These are phyloP conservation scores for Athene cunicularia DNA, from an alignment of 2,113 vertebrate species.

Conservation along the genomic window DNA sequence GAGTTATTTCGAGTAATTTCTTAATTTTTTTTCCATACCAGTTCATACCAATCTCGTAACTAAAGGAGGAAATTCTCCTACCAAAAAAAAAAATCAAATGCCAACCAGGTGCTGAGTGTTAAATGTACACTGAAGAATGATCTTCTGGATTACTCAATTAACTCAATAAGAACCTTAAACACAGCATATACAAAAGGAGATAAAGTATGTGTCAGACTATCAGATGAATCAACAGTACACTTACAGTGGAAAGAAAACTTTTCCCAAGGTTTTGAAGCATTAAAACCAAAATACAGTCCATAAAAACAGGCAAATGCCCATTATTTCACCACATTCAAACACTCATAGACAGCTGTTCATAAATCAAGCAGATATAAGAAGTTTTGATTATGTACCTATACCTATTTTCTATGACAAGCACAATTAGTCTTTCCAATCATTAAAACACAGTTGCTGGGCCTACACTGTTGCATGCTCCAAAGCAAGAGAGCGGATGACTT, in stretches of 20 bases:
- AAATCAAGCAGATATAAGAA: neutral
- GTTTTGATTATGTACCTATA: neutral
- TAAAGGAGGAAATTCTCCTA: neutral
- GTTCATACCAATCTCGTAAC: neutral
- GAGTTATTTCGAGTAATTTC: neutral
- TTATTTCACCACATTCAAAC: neutral
- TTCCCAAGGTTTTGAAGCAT: neutral
- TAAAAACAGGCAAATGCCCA: neutral
- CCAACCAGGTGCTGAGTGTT: neutral
- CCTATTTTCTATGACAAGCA: neutral
- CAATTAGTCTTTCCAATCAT: neutral
- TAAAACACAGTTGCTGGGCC: neutral
- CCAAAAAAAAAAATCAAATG: neutral
- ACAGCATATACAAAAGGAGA: neutral
- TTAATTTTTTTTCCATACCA: neutral
- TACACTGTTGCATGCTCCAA: neutral
- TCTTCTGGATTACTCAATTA: neutral
- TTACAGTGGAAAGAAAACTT: neutral
- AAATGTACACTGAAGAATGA: neutral
- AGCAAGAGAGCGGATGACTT: neutral
- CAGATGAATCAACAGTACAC: neutral
- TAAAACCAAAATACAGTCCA: neutral
- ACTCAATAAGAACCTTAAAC: neutral
- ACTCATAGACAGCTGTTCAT: neutral
- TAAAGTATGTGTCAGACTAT: neutral